These are phyloP conservation scores for Papio anubis DNA, from an alignment of 2,113 vertebrate species.

Conservation along the genomic window DNA sequence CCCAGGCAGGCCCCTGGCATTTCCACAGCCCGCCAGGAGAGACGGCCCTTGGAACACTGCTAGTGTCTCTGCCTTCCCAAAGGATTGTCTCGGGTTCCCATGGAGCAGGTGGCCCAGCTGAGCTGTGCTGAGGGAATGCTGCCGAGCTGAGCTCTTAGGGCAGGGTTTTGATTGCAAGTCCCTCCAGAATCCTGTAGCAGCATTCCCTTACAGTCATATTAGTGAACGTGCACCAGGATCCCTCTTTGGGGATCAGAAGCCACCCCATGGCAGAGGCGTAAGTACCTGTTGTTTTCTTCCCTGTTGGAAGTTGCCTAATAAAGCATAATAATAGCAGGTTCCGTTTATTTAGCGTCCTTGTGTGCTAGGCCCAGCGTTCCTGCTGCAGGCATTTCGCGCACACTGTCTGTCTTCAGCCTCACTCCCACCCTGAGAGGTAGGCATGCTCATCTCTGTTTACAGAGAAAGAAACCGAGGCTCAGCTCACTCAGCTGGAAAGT, in stretches of 20 bases:
- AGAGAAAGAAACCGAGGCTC: not conserved
- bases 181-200: too few species aligned
- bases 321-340: not conserved
- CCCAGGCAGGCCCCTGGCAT: not conserved
- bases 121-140: not conserved
- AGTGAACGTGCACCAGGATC: not conserved
- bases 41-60: not conserved
- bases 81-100: not conserved
- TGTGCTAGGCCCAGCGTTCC: not conserved
- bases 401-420: not conserved
- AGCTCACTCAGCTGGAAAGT: not conserved
- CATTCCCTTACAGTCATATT: not conserved
- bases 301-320: not conserved
- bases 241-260: not conserved
- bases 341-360: not conserved
- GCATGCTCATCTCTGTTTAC: not conserved
- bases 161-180: not conserved
- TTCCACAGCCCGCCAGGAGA: not conserved
- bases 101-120: not conserved
- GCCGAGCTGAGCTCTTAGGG: not conserved
- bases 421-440: not conserved
- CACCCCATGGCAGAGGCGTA: not conserved
- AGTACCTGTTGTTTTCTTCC: not conserved
- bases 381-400: not conserved
- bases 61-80: not conserved